phyloP scores from a whole-genome alignment of 2,888 invertebrate genomes.

The Macrophya alboannulata region DNA sequence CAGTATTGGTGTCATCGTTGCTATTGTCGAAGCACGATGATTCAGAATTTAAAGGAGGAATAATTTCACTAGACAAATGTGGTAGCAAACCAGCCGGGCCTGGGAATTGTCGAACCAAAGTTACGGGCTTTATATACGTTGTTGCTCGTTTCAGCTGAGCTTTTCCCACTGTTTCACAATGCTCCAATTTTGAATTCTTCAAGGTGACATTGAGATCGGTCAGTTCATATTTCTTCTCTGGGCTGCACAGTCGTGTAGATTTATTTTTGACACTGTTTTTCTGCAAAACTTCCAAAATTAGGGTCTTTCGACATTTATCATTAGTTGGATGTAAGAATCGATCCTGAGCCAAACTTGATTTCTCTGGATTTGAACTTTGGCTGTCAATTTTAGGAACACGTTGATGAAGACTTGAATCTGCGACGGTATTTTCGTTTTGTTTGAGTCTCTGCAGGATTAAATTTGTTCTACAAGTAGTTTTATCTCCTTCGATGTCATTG shows the following conservation, averaged over 20 bases:
- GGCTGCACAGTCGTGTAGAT: neutral
- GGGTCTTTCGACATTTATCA: conserved; percentile 13
- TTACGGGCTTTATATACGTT: conserved; percentile 60
- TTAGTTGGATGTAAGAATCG: neutral
- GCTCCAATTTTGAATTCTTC: conserved; percentile 54
- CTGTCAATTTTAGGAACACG: neutral
- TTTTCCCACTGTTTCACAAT: neutral
- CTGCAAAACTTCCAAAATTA: conserved; percentile 59
- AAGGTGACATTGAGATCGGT: conserved; percentile 53
- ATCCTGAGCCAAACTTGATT: conserved; percentile 3
- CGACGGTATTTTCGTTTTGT: conserved; percentile 41
- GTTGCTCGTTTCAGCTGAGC: neutral
- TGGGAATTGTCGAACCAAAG: conserved; percentile 79
- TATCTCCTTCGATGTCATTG: conserved; percentile 52
- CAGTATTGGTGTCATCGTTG: conserved; percentile 58
- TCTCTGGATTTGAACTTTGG: neutral
- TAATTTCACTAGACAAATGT: conserved; percentile 65
- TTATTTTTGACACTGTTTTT: conserved; percentile 37
- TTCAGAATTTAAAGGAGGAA: conserved; percentile 59
- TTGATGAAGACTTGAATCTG: neutral
- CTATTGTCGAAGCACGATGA: conserved; percentile 60
- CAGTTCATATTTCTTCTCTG: neutral
- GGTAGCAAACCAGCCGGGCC: conserved; percentile 81
- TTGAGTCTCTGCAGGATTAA: conserved; percentile 64
- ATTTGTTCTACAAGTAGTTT: conserved; percentile 61